phyloP scores from a whole-genome alignment of 2,113 vertebrate species.

The Nematolebias whitei region DNA sequence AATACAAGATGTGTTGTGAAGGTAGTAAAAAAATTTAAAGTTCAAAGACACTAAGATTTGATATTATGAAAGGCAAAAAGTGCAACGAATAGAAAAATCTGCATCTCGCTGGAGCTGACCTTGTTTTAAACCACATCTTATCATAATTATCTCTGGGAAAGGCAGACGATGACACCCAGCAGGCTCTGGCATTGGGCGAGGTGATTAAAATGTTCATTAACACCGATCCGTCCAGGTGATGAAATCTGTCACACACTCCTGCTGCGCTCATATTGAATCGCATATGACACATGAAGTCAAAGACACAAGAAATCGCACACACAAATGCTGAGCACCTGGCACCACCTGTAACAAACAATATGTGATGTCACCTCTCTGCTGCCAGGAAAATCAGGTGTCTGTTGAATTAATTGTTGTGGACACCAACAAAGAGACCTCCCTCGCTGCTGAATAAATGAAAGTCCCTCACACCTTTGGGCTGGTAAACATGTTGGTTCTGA shows the following conservation, averaged over 20 bases:
- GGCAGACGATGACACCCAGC: slow-evolving; percentile 46
- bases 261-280: slow-evolving; percentile 42
- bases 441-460: slow-evolving; percentile 55
- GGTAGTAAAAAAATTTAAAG: background rate
- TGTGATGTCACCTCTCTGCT: slow-evolving; percentile 42
- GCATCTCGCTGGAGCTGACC: slow-evolving; percentile 11
- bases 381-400: slow-evolving; percentile 60
- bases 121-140: slow-evolving; percentile 9
- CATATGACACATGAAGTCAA: slow-evolving; percentile 17
- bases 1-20: too few species aligned
- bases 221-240: slow-evolving; percentile 61
- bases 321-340: slow-evolving; percentile 52
- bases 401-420: slow-evolving; percentile 29
- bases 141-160: slow-evolving; percentile 56
- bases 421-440: slow-evolving; percentile 36
- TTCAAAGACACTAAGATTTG: background rate
- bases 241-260: slow-evolving; percentile 59
- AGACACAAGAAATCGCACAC: slow-evolving; percentile 9
- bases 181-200: slow-evolving; percentile 47
- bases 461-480: slow-evolving; percentile 54
- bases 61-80: background rate
- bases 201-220: slow-evolving; percentile 79
- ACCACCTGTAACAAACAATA: slow-evolving; percentile 45
- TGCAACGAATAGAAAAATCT: slow-evolving; percentile 7
- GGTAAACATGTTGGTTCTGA: slow-evolving; percentile 66